Conservation (phyloP, 2,888 invertebrate species). For the Ennomos fuscantarius region DNA sequence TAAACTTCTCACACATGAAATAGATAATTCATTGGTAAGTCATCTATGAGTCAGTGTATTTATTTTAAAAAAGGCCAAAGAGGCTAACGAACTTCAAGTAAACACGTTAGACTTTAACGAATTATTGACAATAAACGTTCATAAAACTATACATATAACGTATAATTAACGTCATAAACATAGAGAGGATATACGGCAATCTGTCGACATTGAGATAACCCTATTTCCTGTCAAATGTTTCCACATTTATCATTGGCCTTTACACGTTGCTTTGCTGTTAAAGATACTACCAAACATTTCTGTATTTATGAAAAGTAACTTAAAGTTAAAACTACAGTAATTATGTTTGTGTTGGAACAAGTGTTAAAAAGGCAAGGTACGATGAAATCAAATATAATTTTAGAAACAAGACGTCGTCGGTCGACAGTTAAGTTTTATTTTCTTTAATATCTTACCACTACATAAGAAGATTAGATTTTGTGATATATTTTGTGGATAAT, state of each 20-base stretch:
- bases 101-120: constrained; percentile 18
- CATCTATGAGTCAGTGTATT: constrained; percentile 12
- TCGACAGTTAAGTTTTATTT: too few relatives aligned
- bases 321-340: too few relatives aligned
- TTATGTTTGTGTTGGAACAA: too few relatives aligned
- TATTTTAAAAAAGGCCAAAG: neutral
- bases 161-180: constrained; percentile 53
- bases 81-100: constrained; percentile 39
- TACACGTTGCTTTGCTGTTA: constrained; percentile 14
- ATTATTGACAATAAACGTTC: constrained; percentile 33
- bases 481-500: too few relatives aligned
- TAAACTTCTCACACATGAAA: too few relatives aligned
- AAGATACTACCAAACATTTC: too few relatives aligned
- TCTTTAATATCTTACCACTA: too few relatives aligned
- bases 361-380: too few relatives aligned
- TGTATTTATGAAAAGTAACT: too few relatives aligned
- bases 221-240: constrained; percentile 68
- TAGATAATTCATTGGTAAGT: neutral
- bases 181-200: constrained; percentile 59
- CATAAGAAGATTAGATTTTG: too few relatives aligned
- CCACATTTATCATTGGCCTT: constrained; percentile 40
- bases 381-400: too few relatives aligned
- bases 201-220: constrained; percentile 71
- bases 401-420: too few relatives aligned
- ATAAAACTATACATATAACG: constrained; percentile 38